A percentile compares a stretch with the other conserved stretches of the same genome.
phyloP scores from a whole-genome alignment of 2,888 invertebrate genomes.

The Phanerotoma sp. region DNA sequence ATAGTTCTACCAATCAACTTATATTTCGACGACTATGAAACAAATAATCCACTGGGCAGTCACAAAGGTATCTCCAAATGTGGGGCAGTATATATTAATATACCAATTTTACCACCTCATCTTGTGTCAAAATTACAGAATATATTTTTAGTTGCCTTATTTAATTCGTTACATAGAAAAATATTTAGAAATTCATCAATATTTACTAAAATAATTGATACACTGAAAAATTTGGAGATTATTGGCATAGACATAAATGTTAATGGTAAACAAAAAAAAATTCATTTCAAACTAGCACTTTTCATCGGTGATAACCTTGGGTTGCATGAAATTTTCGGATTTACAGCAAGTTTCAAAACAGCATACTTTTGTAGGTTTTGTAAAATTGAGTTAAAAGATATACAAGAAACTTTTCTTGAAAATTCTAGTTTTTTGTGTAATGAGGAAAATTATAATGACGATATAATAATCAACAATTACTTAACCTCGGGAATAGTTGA shows the following conservation, averaged over 20 bases:
- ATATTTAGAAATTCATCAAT: not conserved
- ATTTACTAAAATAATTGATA: constrained; percentile 4
- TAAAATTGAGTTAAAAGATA: constrained; percentile 6
- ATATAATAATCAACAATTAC: constrained; percentile 9
- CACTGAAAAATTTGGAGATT: constrained; percentile 31
- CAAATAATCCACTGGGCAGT: too few species aligned
- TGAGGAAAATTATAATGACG: not conserved
- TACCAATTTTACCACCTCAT: not conserved
- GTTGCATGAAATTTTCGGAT: constrained; percentile 33
- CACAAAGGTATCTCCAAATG: not conserved
- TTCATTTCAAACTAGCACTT: constrained; percentile 5
- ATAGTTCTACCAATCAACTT: too few species aligned
- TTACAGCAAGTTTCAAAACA: constrained; percentile 32
- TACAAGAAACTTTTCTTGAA: not conserved
- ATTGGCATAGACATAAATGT: constrained; percentile 30
- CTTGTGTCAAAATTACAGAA: not conserved
- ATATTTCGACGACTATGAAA: too few species aligned
- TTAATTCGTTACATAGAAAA: constrained; percentile 1
- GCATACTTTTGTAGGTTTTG: constrained; percentile 33
- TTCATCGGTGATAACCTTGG: constrained; percentile 36
- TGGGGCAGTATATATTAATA: not conserved
- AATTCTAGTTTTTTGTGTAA: too few species aligned
- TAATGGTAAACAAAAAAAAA: constrained; percentile 8
- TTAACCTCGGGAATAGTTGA: constrained; percentile 21
- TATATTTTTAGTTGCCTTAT: not conserved